These are phyloP conservation scores for Plumapathes pennacea DNA, from an alignment of 92 coral and sea anemone genomes.

Conservation along the genomic window DNA sequence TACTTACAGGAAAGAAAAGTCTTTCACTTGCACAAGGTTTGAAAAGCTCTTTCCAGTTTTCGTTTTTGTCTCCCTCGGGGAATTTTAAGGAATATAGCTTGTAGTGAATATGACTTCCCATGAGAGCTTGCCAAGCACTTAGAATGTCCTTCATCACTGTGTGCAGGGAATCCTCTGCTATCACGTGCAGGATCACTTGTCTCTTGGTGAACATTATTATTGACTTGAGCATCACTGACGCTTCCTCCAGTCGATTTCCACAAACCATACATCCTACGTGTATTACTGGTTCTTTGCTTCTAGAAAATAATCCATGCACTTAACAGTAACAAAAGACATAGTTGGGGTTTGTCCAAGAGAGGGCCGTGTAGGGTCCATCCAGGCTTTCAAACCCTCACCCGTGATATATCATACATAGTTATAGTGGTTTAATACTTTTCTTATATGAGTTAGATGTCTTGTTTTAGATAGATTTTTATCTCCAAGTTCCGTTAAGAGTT, in stretches of 20 bases:
- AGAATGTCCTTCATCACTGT: conserved; percentile 30
- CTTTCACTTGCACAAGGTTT: conserved; percentile 96
- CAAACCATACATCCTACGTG: conserved; percentile 84
- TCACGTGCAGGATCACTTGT: conserved; percentile 66
- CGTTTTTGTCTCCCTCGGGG: conserved; percentile 58
- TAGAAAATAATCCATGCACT: conserved; percentile 5
- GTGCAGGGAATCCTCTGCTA: conserved; percentile 79
- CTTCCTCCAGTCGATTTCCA: conserved; percentile 76
- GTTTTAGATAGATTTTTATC: too few species aligned
- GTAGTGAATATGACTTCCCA: conserved; percentile 49
- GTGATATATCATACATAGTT: too few species aligned
- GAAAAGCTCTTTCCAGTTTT: conserved; percentile 81
- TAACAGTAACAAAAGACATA: neutral
- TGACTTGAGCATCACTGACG: conserved; percentile 81
- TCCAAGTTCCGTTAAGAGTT: too few species aligned
- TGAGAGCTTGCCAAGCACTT: conserved; percentile 52
- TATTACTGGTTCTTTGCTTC: conserved; percentile 8
- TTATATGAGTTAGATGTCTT: too few species aligned
- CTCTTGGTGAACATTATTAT: conserved; percentile 68
- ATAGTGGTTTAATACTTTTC: too few species aligned
- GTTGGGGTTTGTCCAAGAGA: neutral
- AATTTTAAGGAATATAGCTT: conserved; percentile 70
- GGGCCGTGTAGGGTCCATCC: neutral
- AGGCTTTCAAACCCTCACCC: neutral
- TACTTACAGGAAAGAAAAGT: conserved; percentile 82